Base-by-base conservation (phyloP, 2,113 vertebrate species). In the Mungos mungo region DNA sequence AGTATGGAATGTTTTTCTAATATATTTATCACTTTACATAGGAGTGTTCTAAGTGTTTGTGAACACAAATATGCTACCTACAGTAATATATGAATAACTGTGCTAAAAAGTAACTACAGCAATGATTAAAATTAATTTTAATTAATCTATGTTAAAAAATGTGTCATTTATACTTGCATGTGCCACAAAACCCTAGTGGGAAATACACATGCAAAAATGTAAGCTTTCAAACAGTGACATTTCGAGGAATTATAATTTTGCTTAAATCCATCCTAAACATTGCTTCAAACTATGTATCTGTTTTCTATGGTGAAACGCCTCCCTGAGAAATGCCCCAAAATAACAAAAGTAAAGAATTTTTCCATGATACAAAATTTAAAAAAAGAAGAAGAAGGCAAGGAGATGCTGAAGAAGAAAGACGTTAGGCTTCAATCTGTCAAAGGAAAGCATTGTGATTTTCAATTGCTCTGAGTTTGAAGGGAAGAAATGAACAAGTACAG, bases 381-480 rank as follows among this genome's bases (percentile, higher is more conserved):
- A 93, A 84, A 47, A 52, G 23, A 23, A 79, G 52, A 54, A 79
- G 52, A 54, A 14, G 33, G 14, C 41, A 33, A 41, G 35, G 89
- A 97, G 31, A 97, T 60, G 76, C 81, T 47, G 25, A 89, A 71
- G 47, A 63, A 81, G 69, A 93, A 63, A 89, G n/a, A 81, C 47
- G 7, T 47, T 85, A 94, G 72, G 13, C 41, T 94, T 94, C 87
- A 33, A 15, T 72, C 52, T 90, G 66, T 92, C 80, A 90, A 90
- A 82, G 66, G 14, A 71, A 77, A 87, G 14, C 38, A 52, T 50
- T 88, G 15, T 65, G n/a, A 86, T 90, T 72, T 45, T 83, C 69
- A 71, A 41, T 68, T 79, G 12, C 38, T 69, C 81, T 16, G n/a
- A 50, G 8, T 95, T 9, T 88, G 90, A 95, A 88, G 66, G 52